Evolutionary conservation across 2,888 invertebrate species (phyloP).

Genomic region (Eupeodes luniger): DNA sequence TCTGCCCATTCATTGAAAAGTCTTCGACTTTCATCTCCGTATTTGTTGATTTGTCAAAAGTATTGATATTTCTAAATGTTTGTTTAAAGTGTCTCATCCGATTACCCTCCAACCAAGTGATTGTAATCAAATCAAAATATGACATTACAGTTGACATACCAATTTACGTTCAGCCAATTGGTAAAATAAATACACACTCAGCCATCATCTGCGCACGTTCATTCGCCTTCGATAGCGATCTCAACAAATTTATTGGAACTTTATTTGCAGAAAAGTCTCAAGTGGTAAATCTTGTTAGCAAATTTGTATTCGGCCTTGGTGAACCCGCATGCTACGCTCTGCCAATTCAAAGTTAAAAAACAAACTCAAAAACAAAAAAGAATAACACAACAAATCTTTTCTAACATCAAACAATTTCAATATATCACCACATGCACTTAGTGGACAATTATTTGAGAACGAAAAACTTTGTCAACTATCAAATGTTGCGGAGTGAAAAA

Average conservation of each 20-base stretch:
- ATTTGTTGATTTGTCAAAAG: too few relatives aligned
- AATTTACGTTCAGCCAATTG: constrained; percentile 44
- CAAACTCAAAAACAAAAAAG: background rate
- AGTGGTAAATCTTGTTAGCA: constrained; percentile 60
- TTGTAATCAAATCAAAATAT: background rate
- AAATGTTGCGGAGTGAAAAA: constrained; percentile 19
- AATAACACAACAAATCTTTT: constrained; percentile 31
- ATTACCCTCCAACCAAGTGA: background rate
- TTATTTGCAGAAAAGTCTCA: constrained; percentile 42
- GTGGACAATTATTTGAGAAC: constrained; percentile 50
- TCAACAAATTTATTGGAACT: constrained; percentile 65
- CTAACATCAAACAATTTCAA: constrained; percentile 66
- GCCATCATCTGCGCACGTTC: constrained; percentile 19
- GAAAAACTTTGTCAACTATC: constrained; percentile 36
- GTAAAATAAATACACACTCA: background rate
- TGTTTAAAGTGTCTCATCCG: background rate
- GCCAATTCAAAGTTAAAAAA: constrained; percentile 30
- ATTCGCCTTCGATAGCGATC: constrained; percentile 57
- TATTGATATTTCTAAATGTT: background rate
- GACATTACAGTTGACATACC: constrained; percentile 53
- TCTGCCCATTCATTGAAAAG: too few relatives aligned
- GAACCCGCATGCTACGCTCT: constrained; percentile 53
- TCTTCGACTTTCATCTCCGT: too few relatives aligned
- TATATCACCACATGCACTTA: constrained; percentile 55
- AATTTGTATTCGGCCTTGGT: constrained; percentile 66